phyloP scores from a whole-genome alignment of 2,113 vertebrate genomes.

The Elgaria multicarinata region DNA sequence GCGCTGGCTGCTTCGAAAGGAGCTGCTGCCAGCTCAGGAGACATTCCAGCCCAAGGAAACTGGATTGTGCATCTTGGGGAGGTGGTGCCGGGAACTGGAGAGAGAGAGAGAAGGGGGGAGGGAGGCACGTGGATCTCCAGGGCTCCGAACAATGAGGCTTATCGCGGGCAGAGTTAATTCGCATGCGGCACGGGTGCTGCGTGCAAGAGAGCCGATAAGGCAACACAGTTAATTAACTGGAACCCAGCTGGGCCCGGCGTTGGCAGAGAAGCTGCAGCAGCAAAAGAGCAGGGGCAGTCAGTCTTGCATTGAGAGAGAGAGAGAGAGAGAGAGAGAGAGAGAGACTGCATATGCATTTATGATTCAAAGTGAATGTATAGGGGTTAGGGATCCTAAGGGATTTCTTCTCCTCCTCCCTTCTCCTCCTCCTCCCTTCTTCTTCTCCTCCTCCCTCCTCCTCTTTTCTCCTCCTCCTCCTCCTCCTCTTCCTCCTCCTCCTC shows the following conservation, averaged over 20 bases:
- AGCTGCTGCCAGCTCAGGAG: not conserved
- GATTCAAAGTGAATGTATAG: not conserved
- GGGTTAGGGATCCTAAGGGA: no score
- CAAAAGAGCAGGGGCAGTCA: not conserved
- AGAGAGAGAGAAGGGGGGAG: not conserved
- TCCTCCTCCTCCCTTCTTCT: no score
- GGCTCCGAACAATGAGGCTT: conserved; percentile 29
- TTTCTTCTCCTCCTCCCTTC: no score
- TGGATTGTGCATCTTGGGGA: not conserved
- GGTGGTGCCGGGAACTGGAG: no score
- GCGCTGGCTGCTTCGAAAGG: conserved; percentile 13
- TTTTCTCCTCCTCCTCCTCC: no score
- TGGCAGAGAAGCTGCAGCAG: not conserved
- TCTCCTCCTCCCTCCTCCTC: no score
- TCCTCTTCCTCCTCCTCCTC: no score
- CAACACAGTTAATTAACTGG: conserved; percentile 53
- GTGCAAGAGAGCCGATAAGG: conserved; percentile 48
- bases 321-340: not conserved
- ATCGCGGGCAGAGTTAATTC: conserved; percentile 30
- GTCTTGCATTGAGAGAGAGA: not conserved
- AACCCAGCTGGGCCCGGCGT: conserved; percentile 35
- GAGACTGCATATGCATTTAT: not conserved
- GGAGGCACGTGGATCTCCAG: not conserved
- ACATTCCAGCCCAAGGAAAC: not conserved
- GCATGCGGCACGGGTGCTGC: conserved; percentile 1